phyloP scores from a whole-genome alignment of 2,113 vertebrate genomes.

The Caranx ignobilis region DNA sequence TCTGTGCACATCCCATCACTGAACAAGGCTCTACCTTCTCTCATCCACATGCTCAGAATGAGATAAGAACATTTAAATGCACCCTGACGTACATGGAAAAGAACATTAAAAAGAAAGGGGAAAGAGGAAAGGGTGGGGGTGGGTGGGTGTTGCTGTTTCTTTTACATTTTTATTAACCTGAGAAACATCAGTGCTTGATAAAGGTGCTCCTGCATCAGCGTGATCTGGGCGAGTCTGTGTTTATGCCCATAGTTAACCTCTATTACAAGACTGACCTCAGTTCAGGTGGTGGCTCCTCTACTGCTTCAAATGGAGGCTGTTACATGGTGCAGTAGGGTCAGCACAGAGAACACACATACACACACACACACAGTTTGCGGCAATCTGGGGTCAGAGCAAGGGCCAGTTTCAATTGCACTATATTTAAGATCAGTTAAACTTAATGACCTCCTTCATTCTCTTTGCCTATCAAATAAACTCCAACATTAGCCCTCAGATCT shows the following conservation, averaged over 20 bases:
- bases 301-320: slow-evolving; percentile 62
- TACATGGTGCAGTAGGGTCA: slow-evolving; percentile 36
- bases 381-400: slow-evolving; percentile 52
- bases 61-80: slow-evolving; percentile 50
- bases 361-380: slow-evolving; percentile 6
- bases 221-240: slow-evolving; percentile 42
- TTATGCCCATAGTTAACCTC: slow-evolving; percentile 76
- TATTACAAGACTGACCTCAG: slow-evolving; percentile 69
- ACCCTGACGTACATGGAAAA: slow-evolving; percentile 15
- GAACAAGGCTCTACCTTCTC: neutral
- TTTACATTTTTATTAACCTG: slow-evolving; percentile 74
- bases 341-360: neutral
- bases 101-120: slow-evolving; percentile 34
- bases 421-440: slow-evolving; percentile 79
- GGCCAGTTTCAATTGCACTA: slow-evolving; percentile 50
- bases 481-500: slow-evolving; percentile 47
- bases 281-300: slow-evolving; percentile 38
- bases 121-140: neutral
- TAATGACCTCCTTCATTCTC: slow-evolving; percentile 72
- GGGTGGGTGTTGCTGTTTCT: slow-evolving; percentile 33
- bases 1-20: neutral
- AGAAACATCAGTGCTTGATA: slow-evolving; percentile 49
- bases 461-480: slow-evolving; percentile 71
- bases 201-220: slow-evolving; percentile 46
- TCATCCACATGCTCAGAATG: slow-evolving; percentile 8